Conservation (phyloP, 1,140 invertebrate species). For the Zaprionus gabonicus region DNA sequence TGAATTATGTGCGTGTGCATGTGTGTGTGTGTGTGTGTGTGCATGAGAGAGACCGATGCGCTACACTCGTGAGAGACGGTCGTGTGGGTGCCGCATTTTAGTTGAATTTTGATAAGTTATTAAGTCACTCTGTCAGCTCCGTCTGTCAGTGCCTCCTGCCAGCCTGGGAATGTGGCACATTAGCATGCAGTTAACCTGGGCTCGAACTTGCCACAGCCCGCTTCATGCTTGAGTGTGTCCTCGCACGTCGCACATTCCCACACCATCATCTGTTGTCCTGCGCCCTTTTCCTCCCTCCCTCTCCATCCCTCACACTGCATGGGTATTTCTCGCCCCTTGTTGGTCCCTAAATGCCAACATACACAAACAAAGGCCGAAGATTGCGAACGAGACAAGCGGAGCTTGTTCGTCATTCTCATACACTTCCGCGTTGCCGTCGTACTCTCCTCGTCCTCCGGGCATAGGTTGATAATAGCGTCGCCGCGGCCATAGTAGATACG, state of each 20-base stretch:
- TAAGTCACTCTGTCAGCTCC: slow-evolving; percentile 31
- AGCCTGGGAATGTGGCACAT: slow-evolving; percentile 58
- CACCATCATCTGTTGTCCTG: slow-evolving; percentile 62
- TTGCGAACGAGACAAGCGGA: slow-evolving; percentile 49
- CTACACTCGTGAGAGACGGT: slow-evolving; percentile 31
- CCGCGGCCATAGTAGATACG: too few species aligned
- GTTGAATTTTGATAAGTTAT: slow-evolving; percentile 42
- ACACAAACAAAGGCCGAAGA: slow-evolving; percentile 60
- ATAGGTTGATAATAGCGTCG: too few species aligned
- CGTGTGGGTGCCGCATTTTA: slow-evolving; percentile 36
- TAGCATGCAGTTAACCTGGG: slow-evolving; percentile 50
- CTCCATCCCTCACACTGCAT: neutral
- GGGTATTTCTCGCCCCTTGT: slow-evolving; percentile 19
- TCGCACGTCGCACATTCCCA: slow-evolving; percentile 65
- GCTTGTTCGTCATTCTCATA: slow-evolving; percentile 80
- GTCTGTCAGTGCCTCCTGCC: slow-evolving; percentile 4
- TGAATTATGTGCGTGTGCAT: slow-evolving; percentile 6
- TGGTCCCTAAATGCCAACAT: slow-evolving; percentile 61
- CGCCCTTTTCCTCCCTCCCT: slow-evolving; percentile 10
- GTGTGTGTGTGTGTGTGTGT: neutral
- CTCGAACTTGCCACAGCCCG: slow-evolving; percentile 46
- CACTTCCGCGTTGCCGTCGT: slow-evolving; percentile 18
- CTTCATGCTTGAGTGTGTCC: slow-evolving; percentile 76
- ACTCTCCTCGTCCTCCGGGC: too few species aligned
- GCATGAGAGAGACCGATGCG: slow-evolving; percentile 17